Conservation (phyloP, 2,113 vertebrate genomes). For the Zosterops hypoxanthus region DNA sequence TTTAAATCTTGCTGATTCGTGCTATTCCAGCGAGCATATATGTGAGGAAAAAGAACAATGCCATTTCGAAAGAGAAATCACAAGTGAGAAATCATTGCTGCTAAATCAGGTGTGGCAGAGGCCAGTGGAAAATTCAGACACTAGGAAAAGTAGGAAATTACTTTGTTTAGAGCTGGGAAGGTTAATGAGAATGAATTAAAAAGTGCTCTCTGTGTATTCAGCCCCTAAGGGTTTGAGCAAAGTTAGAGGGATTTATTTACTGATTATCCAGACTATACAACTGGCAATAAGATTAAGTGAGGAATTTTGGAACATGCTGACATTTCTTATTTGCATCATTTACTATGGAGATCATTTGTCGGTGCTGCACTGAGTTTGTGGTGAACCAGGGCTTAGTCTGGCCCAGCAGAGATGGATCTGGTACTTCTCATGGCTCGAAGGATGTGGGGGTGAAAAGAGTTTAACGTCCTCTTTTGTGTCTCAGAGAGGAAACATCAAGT, state of each 20-base stretch:
- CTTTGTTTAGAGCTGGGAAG: conserved; percentile 48
- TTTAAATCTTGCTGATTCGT: conserved; percentile 76
- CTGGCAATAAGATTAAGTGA: conserved; percentile 59
- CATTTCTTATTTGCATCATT: conserved; percentile 60
- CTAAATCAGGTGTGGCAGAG: conserved; percentile 55
- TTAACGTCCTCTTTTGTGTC: background rate
- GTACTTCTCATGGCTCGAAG: conserved; percentile 51
- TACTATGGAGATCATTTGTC: conserved; percentile 41
- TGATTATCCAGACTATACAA: conserved; percentile 62
- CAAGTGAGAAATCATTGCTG: conserved; percentile 58
- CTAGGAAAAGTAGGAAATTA: conserved; percentile 13
- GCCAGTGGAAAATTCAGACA: conserved; percentile 22
- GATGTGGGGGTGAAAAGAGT: conserved; percentile 50
- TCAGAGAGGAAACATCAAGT: conserved; percentile 34
- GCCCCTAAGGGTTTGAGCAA: conserved; percentile 29
- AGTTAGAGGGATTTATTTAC: conserved; percentile 57
- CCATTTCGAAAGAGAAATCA: conserved; percentile 37
- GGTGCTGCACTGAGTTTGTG: conserved; percentile 39
- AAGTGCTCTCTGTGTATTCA: conserved; percentile 46
- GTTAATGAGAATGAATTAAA: conserved; percentile 56
- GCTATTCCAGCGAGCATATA: conserved; percentile 47
- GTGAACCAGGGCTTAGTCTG: conserved; percentile 58
- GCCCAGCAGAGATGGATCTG: conserved; percentile 41
- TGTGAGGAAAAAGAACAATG: conserved; percentile 54
- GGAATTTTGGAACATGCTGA: conserved; percentile 55